Evolutionary conservation across 2,888 invertebrate species (phyloP), one percentile per base, ranked within the genome.

Genomic region (Altica lythri): DNA sequence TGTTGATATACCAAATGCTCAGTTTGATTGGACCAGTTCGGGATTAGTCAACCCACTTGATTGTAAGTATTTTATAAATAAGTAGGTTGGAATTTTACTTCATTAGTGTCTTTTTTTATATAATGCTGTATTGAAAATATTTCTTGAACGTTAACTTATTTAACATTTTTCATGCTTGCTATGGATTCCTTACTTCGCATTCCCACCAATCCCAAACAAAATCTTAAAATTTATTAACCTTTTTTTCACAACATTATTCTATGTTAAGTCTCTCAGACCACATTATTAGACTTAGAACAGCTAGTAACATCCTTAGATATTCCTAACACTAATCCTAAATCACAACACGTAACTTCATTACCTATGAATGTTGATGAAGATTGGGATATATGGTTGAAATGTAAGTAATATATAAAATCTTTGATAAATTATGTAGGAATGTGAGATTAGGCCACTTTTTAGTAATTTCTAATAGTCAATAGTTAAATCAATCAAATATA

Each of bases 1-100:
- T 45, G 40, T 59, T 6, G 81, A 82, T 60, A 78, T 83, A 56
- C 85, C 86, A 38, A 82, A 80, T 51, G 84, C 83, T 44, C 83
- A 88, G 70, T 88, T 89, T 75, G 88, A 89, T 76, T 89, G 89
- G 89, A 84, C 80, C 67, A 81, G 82, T 66, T 83, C 87, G 66
- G 88, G 88, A 53, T 78, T 89, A 52, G 81, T 83, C 22, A 88
- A 89, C 77, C 88, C 89, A 49, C 75, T 88, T 63, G 88, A 88
- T 74, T 78, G 83, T 83, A 78, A 80, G 81, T 77, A 27, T 45
- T 38, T 38, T 6, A 22, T 10, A 10, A n/a, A 4, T n/a, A 4
- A 17, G 4, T 10, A 34, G 13, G 12, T 2, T 25, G 9, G 18
- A 13, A 25, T 19, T 22, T 18, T 22, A 2, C 8, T 22, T 22